Base-by-base conservation (phyloP, 2,113 vertebrate species). In the Ictalurus punctatus region DNA sequence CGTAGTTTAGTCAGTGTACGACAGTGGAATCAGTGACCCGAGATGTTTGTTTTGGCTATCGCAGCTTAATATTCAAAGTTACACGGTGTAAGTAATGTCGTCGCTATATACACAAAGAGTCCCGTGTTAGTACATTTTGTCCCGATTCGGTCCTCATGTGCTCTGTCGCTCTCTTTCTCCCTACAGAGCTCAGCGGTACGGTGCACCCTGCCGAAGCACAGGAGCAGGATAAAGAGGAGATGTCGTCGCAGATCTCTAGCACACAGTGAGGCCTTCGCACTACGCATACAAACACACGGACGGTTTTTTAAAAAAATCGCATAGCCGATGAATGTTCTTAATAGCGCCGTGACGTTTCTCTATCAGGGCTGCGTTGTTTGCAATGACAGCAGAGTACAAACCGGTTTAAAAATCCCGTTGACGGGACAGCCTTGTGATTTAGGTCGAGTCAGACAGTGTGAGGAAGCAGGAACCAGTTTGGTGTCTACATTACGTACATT, bases 211-310 rank as follows among this genome's bases (percentile, higher is more conserved):
- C 86, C 74, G 61, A 90, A 69, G 76, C 83, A 44, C 79, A 67
- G 30, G 73, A 91, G 56, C 85, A 88, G 58, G 90, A 91, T 40
- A 91, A 90, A 71, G 92, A 93, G 44, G 93, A 93, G 6, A 40
- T 30, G 76, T 78, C 44, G 1, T 93, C 92, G 27, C 90, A 87
- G 67, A 92, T 93, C 73, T 94, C 94, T 34, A 93, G 91, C 85
- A 86, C 7, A 89, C 92, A 92, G 96, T 96, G 89, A 94, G 95
- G 86, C 27, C 25, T 59, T 30, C 44, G 0, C 27, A 87, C 23
- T n/a, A 84, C 30, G 79, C 58, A n/a, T 13, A 76, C 37, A 65
- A 44, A 81, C 30, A 71, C 83, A 59, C 0, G 8, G 71, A 79
- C 13, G 1, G 1, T 34, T 34, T 40, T 40, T 44, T 44, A 5